phyloP scores from a whole-genome alignment of 2,888 invertebrate species.

The Limnephilus lunatus region DNA sequence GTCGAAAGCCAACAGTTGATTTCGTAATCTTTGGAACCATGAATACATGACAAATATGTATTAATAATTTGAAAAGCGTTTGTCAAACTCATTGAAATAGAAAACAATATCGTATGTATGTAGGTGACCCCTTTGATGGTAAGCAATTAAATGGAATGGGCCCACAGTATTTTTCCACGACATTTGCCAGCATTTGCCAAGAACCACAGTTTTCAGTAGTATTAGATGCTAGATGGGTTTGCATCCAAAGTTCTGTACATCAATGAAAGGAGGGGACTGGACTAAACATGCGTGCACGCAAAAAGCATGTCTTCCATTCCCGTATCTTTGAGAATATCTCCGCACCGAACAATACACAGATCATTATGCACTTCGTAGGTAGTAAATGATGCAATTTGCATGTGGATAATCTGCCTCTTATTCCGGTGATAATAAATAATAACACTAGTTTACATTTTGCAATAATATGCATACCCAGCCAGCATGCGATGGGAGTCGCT shows the following conservation, averaged over 20 bases:
- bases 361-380: background rate
- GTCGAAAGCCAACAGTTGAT: background rate
- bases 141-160: background rate
- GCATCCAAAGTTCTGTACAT: background rate
- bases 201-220: background rate
- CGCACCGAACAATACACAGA: background rate
- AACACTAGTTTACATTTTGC: background rate
- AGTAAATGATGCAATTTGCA: conserved; percentile 16
- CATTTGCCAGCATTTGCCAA: background rate
- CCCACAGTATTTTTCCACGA: background rate
- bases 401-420: conserved; percentile 8
- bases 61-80: no score
- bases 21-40: background rate
- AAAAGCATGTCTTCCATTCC: background rate
- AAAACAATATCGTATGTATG: background rate
- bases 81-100: background rate
- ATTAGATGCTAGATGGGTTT: background rate
- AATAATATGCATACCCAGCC: background rate
- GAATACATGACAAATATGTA: no score
- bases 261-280: background rate
- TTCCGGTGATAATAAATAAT: conserved; percentile 12
- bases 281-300: background rate
- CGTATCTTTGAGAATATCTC: background rate
- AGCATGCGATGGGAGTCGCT: background rate
- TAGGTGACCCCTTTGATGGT: background rate